Evolutionary conservation across 2,888 invertebrate genomes (phyloP), one percentile per base, ranked within the genome.

Genomic region (Teleiodes luculella): DNA sequence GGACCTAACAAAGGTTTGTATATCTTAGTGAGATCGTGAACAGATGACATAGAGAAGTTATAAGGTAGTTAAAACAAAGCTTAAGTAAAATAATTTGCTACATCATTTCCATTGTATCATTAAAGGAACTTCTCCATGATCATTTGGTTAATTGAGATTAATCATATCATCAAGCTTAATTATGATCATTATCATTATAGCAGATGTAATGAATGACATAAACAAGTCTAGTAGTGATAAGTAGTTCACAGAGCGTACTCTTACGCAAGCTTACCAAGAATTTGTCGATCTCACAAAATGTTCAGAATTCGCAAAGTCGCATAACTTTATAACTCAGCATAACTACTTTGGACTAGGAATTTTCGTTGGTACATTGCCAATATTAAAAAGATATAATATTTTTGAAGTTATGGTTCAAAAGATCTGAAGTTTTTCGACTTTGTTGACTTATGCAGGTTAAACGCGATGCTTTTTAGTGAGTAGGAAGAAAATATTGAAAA

Each of bases 1-100:
- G 61, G 95, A 95, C 78, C 91, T 95, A 57, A 95, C 95, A 56
- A 95, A 95, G 90, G 90, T 90, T 75, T 60, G 83, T 79, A 63
- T 59, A 8, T 59, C 56, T 57, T 8, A n/a, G 43, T 16, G 10
- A 39, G 36, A 24, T 20, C 20, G 31, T n/a, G 7, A 56, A 66
- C 67, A 70, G 68, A 74, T 77, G 74, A 74, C 72, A 80, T 78
- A 76, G 77, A 80, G 80, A 76, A 74, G 79, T 75, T 74, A 71
- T 59, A 24, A 43, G 43, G 10, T 24, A 55, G 61, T 53, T 16
- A 46, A 62, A 61, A 57, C 53, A 62, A 62, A 60, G 76, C 74
- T 78, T 80, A 57, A 62, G 70, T 67, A 59, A 63, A 61, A 67
- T 76, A 53, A 67, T 74, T 72, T 70, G 76, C 78, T 62, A 69